These are phyloP conservation scores for Dermatemys mawii DNA, from an alignment of 2,113 vertebrate genomes.

Conservation along the genomic window DNA sequence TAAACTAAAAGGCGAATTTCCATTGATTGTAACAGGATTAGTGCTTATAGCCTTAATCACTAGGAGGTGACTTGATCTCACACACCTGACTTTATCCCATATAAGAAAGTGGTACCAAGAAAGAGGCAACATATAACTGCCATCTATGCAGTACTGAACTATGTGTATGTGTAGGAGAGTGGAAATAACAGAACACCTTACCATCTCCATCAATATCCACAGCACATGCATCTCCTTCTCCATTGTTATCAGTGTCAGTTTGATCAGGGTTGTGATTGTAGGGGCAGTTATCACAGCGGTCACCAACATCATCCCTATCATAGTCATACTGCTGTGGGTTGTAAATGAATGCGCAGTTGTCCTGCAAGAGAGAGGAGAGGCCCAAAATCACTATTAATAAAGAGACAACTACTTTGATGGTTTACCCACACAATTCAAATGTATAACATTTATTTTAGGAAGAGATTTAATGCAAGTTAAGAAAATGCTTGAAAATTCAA, in stretches of 20 bases:
- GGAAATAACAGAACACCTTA: constrained; percentile 67
- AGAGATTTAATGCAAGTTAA: neutral
- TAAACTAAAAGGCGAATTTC: neutral
- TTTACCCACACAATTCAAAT: neutral
- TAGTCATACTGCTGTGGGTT: constrained; percentile 96
- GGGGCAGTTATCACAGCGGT: constrained; percentile 96
- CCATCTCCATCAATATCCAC: constrained; percentile 97
- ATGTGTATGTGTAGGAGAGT: neutral
- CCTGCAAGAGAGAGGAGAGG: constrained; percentile 78
- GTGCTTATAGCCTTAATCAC: neutral
- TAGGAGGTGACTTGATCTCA: neutral
- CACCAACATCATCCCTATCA: constrained; percentile 94
- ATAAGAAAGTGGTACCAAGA: neutral
- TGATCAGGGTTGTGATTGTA: constrained; percentile 96
- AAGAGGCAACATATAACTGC: neutral
- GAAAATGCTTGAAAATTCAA: neutral
- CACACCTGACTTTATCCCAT: neutral
- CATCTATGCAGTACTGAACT: neutral
- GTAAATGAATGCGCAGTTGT: constrained; percentile 95
- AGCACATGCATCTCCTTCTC: constrained; percentile 96
- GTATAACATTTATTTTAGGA: neutral
- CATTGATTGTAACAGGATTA: neutral
- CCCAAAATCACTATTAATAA: neutral
- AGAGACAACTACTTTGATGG: neutral
- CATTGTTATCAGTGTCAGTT: constrained; percentile 94